phyloP scores from a whole-genome alignment of 2,113 vertebrate genomes.

The Alouatta palliata region DNA sequence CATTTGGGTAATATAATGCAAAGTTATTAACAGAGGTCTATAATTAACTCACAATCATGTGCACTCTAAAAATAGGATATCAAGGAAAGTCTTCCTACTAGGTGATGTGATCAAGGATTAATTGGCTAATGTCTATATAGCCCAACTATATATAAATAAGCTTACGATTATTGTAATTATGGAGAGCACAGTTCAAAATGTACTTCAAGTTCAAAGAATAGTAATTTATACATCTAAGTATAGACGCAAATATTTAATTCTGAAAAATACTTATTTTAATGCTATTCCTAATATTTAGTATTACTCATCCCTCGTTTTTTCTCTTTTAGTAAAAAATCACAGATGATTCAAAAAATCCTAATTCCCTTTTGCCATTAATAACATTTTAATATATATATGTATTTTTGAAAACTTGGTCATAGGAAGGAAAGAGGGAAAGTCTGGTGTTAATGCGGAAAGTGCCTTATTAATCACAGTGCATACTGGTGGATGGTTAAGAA shows the following conservation, averaged over 20 bases:
- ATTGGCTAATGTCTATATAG: constrained; percentile 77
- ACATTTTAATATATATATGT: not conserved
- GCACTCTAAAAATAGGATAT: constrained; percentile 67
- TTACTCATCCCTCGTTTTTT: constrained; percentile 43
- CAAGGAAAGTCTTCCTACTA: constrained; percentile 72
- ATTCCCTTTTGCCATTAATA: constrained; percentile 11
- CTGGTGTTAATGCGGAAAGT: not conserved
- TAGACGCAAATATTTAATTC: constrained; percentile 70
- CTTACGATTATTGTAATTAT: constrained; percentile 78
- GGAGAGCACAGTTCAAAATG: constrained; percentile 72
- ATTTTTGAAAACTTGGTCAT: not conserved
- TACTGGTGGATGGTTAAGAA: not conserved
- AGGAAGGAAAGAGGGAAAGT: not conserved
- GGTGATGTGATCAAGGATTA: constrained; percentile 71
- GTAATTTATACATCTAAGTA: constrained; percentile 78
- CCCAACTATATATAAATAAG: constrained; percentile 63
- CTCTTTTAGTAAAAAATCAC: constrained; percentile 23
- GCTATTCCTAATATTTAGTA: constrained; percentile 53
- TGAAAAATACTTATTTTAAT: constrained; percentile 72
- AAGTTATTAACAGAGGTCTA: constrained; percentile 64
- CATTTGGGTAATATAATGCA: constrained; percentile 48
- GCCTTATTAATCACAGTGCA: not conserved
- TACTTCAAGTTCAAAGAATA: constrained; percentile 74
- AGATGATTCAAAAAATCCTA: constrained; percentile 4
- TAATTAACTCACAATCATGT: constrained; percentile 60